Base-by-base conservation (phyloP, 2,113 vertebrate species). In the Sturnira hondurensis region DNA sequence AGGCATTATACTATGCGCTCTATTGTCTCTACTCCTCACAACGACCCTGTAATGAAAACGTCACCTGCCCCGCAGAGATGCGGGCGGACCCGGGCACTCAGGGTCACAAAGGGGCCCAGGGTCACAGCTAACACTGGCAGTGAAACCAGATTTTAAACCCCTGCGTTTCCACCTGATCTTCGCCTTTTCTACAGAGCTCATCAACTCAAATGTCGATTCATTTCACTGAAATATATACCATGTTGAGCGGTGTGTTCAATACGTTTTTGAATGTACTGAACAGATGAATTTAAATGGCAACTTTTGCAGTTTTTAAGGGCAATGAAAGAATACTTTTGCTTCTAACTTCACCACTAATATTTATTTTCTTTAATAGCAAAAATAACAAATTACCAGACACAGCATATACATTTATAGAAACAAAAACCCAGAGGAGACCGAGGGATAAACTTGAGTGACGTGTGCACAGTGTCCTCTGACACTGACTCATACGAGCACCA, bases 361-460 rank as follows among this genome's bases (percentile, higher is more conserved):
- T 94, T 78, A 74, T n/a, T 85, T 88, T 86, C 58, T 76, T 73
- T 54, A 93, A 63, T 68, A 94, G 68, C 15, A 78, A 71, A 94
- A 86, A 86, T 41, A 94, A 52, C 31, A 71, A 61, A 78, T 38
- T 17, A 50, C 4, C 54, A 92, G 87, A 78, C 47, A 84, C 31
- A 92, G 70, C 15, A 50, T 4, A 13, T 67, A 81, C 52, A 83
- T 73, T 78, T 61, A 83, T 20, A 61, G 73, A 77, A 83, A 94
- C 47, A 70, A 91, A 90, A 65, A 41, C 61, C 24, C 36, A 89
- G 41, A 71, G 38, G 5, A 82, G 20, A 58, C 15, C 11, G 80
- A 61, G 82, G 38, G 88, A 86, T 38, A 52, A 92, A 45, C 50
- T 1, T 73, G 36, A 94, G 41, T 2, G 89, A 70, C 56, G 28